A percentile compares a stretch with the other conserved stretches of the same genome.
These are phyloP conservation scores for Varanus komodoensis DNA, from an alignment of 2,113 vertebrate genomes.

Conservation along the genomic window DNA sequence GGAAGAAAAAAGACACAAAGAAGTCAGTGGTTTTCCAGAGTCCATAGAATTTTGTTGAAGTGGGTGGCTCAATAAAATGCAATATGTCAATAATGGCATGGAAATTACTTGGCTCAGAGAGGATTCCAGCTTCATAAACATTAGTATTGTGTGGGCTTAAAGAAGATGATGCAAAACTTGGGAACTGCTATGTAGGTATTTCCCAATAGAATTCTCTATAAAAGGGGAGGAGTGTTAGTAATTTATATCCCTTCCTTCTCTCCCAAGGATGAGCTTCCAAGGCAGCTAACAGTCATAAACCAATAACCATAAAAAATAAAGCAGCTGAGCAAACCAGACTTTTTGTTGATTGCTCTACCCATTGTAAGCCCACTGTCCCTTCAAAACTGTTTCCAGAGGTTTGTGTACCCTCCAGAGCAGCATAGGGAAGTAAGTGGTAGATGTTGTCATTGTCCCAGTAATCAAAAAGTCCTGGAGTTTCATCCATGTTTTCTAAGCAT, in stretches of 20 bases:
- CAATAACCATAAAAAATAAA: not conserved
- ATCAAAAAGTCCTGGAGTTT: too few relatives aligned
- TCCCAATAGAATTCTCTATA: not conserved
- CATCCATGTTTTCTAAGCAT: not conserved
- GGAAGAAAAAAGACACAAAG: constrained; percentile 6
- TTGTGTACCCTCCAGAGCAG: not conserved
- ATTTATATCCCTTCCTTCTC: not conserved
- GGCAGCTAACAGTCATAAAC: not conserved
- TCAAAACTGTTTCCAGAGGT: not conserved
- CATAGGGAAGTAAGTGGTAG: too few relatives aligned
- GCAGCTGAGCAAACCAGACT: not conserved
- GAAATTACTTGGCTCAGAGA: constrained; percentile 7
- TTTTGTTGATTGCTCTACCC: too few relatives aligned
- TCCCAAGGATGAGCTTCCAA: not conserved
- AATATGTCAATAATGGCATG: not conserved
- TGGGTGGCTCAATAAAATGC: constrained; percentile 5
- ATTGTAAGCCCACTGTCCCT: too few relatives aligned
- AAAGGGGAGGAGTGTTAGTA: too few relatives aligned
- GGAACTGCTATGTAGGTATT: not conserved
- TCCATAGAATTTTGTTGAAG: constrained; percentile 10
- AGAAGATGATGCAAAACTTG: not conserved
- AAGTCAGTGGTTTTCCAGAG: not conserved
- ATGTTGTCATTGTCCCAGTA: too few relatives aligned
- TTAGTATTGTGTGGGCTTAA: constrained; percentile 3
- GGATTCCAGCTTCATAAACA: not conserved